A percentile compares a stretch with the other conserved stretches of the same genome.
Evolutionary conservation across 2,797 vertebrate genomes (phyloP).

Genomic region (Hydrocynus forskahlii): DNA sequence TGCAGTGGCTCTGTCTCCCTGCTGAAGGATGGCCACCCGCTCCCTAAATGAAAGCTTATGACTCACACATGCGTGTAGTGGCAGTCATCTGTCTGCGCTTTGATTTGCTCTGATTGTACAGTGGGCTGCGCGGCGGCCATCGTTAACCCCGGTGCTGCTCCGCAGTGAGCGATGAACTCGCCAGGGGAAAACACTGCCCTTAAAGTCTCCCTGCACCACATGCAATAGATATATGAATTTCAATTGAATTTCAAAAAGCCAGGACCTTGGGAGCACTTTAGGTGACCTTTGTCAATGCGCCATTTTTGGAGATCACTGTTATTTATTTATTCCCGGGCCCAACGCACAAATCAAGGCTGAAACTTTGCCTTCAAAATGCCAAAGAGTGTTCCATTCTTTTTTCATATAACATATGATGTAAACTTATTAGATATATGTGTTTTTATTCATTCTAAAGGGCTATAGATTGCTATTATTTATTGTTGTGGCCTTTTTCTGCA

Average conservation of each 20-base stretch:
- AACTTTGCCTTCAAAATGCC: slow-evolving; percentile 44
- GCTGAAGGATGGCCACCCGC: slow-evolving; percentile 72
- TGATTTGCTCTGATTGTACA: slow-evolving; percentile 68
- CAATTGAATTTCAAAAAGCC: slow-evolving; percentile 61
- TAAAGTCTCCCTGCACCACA: slow-evolving; percentile 57
- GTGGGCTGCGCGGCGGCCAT: slow-evolving; percentile 59
- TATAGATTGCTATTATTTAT: slow-evolving; percentile 9
- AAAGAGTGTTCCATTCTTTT: slow-evolving; percentile 10
- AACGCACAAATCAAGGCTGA: slow-evolving; percentile 40
- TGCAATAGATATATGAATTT: slow-evolving; percentile 65
- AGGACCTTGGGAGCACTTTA: slow-evolving; percentile 62
- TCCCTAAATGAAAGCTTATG: slow-evolving; percentile 74
- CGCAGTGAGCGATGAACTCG: slow-evolving; percentile 70
- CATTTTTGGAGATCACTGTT: slow-evolving; percentile 31
- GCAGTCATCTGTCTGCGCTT: slow-evolving; percentile 68
- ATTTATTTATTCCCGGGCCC: slow-evolving; percentile 32
- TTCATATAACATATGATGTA: slow-evolving; percentile 16
- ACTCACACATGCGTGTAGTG: slow-evolving; percentile 68
- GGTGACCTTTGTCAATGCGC: slow-evolving; percentile 63
- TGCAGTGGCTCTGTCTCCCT: slow-evolving; percentile 15
- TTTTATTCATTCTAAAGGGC: slow-evolving; percentile 14
- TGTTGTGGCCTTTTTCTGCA: slow-evolving; percentile 8
- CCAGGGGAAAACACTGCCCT: slow-evolving; percentile 64
- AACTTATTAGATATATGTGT: slow-evolving; percentile 14
- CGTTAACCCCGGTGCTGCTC: slow-evolving; percentile 63